A percentile compares a stretch with the other conserved stretches of the same genome.
Conservation (phyloP, 2,888 invertebrate species). For the Unio delphinus region DNA sequence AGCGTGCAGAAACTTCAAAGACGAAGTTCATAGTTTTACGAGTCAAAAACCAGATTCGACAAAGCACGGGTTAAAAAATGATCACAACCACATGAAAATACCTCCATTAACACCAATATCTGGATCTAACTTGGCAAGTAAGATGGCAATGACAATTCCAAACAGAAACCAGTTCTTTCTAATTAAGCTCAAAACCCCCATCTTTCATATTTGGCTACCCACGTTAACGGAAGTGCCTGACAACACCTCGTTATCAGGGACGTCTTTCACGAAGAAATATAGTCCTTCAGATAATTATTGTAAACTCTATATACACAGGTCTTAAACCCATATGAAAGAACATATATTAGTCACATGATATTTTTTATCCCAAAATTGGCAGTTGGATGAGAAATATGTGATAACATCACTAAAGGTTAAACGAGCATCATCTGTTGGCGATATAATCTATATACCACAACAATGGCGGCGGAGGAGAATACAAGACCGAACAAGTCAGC, state of each 20-base stretch:
- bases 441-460: slow-evolving; percentile 1
- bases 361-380: too few relatives aligned
- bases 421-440: too few relatives aligned
- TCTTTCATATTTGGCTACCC: not conserved
- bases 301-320: too few relatives aligned
- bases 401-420: too few relatives aligned
- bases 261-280: not conserved
- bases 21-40: not conserved
- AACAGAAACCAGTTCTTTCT: slow-evolving; percentile 57
- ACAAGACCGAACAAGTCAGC: slow-evolving; percentile 53
- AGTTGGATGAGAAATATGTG: too few relatives aligned
- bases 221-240: slow-evolving; percentile 41
- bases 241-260: slow-evolving; percentile 17
- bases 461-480: slow-evolving; percentile 56
- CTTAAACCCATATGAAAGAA: too few relatives aligned
- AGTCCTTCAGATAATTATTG: not conserved
- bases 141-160: slow-evolving; percentile 54
- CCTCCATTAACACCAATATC: slow-evolving; percentile 58
- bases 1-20: not conserved
- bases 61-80: not conserved
- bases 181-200: slow-evolving; percentile 11
- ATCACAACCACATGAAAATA: slow-evolving; percentile 9
- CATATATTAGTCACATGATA: too few relatives aligned
- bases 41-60: not conserved
- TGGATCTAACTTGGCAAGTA: slow-evolving; percentile 47